Percentiles rank a stretch among this genome's conserved stretches.
Evolutionary conservation across 1,140 invertebrate genomes (phyloP).

Genomic region (Sitobion miscanthi): DNA sequence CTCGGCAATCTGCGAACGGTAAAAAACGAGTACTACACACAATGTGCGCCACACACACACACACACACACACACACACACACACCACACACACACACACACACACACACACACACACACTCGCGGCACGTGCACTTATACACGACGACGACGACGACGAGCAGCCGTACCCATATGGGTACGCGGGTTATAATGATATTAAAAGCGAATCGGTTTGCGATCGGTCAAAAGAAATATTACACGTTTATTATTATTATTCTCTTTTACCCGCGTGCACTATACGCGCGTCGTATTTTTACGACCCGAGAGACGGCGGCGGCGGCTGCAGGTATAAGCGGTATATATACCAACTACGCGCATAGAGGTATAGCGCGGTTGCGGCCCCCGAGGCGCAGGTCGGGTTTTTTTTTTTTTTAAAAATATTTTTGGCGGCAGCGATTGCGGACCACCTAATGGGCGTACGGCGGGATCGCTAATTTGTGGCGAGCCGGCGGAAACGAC

Average conservation of each 20-base stretch:
- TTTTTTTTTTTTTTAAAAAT: neutral
- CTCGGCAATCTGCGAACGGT: neutral
- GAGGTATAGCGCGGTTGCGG: neutral
- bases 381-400: constrained; percentile 1
- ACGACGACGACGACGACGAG: too few relatives aligned
- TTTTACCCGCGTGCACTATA: neutral
- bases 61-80: neutral
- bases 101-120: neutral
- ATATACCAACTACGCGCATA: neutral
- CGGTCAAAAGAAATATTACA: neutral
- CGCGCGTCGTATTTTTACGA: neutral
- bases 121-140: neutral
- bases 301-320: neutral
- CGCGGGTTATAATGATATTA: neutral
- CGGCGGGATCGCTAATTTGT: constrained; percentile 35
- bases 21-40: neutral
- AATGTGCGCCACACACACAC: neutral
- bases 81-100: neutral
- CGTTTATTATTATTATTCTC: neutral
- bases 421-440: constrained; percentile 1
- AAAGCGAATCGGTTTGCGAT: constrained; percentile 20
- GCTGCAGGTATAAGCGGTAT: neutral
- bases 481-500: constrained; percentile 29
- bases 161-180: too few relatives aligned
- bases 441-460: constrained; percentile 36